Base-by-base conservation (phyloP, 2,113 vertebrate genomes). In the Dermatemys mawii region DNA sequence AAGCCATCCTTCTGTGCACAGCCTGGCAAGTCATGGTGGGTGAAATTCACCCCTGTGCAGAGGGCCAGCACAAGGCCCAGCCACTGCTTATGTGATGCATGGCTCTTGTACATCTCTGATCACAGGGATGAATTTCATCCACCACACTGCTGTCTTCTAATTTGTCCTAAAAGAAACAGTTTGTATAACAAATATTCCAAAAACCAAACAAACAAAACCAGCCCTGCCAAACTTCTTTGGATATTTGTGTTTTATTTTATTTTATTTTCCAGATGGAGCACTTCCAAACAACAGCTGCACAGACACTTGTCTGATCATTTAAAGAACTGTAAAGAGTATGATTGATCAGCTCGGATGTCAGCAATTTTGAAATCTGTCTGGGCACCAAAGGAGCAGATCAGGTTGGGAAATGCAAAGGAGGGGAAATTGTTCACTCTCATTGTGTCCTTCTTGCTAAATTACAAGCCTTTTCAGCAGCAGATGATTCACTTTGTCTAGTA, bases 401-500 rank as follows among this genome's bases (percentile, higher is more conserved):
- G 6, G 32, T 38, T 88, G 84, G 84, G 73, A 73, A 93, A 93
- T 73, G 92, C 67, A 79, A 75, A 75, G 67, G 60, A 81, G 90
- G 89, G 95, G 53, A 35, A 76, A 63, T 92, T 94, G n/a, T 91
- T 78, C 26, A 93, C 96, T 95, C 92, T 67, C 73, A 41, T 76
- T 90, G 80, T 87, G 94, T 92, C 75, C 81, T 92, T 95, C 88
- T 88, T 78, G 88, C 73, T 93, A 96, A 97, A 96, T 95, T 92
- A 96, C 49, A 78, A 95, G 84, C 67, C 86, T 84, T 95, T 95
- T 87, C 89, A 81, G 78, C 84, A 97, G 91, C 86, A 78, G 92
- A 94, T 96, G 90, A 97, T 97, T 96, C 84, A 90, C 92, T 93
- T 95, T 50, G 46, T 86, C 86, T 92, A 93, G 96, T 49, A 95